Conservation (phyloP, 1,140 invertebrate species). For the Philaenus spumarius region DNA sequence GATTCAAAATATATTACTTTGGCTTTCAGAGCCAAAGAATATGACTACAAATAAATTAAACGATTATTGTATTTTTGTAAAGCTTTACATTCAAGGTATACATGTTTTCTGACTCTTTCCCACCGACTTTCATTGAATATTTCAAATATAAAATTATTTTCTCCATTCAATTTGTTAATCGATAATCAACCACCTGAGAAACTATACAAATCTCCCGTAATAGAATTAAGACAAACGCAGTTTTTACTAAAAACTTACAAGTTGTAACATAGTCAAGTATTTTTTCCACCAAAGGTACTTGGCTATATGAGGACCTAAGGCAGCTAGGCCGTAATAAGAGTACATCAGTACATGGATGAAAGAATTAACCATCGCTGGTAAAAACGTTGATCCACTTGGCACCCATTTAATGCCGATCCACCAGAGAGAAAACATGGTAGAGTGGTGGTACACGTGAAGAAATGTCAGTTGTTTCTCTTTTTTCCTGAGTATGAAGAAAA, state of each 20-base stretch:
- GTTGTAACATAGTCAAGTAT: slow-evolving; percentile 36
- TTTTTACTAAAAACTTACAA: slow-evolving; percentile 28
- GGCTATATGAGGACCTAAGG: slow-evolving; percentile 34
- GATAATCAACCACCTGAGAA: too few relatives aligned
- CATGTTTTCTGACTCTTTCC: too few relatives aligned
- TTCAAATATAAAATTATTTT: too few relatives aligned
- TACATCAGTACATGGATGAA: slow-evolving; percentile 50
- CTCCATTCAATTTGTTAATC: too few relatives aligned
- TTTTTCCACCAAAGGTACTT: slow-evolving; percentile 39
- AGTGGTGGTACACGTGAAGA: slow-evolving; percentile 87
- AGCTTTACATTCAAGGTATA: too few relatives aligned
- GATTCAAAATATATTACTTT: too few relatives aligned
- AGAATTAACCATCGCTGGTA: slow-evolving; percentile 54
- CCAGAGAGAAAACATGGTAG: slow-evolving; percentile 87
- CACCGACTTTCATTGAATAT: too few relatives aligned
- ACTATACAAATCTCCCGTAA: too few relatives aligned
- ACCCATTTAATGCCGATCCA: slow-evolving; percentile 97
- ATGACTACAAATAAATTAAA: too few relatives aligned
- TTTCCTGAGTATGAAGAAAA: slow-evolving; percentile 85
- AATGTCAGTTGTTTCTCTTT: slow-evolving; percentile 84
- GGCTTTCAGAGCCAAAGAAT: too few relatives aligned
- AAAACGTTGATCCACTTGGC: slow-evolving; percentile 33
- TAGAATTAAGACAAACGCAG: too few relatives aligned
- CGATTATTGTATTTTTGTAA: too few relatives aligned
- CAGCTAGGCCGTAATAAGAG: slow-evolving; percentile 36